Base-by-base conservation (phyloP, 2,888 invertebrate species). In the Athalia circularis region DNA sequence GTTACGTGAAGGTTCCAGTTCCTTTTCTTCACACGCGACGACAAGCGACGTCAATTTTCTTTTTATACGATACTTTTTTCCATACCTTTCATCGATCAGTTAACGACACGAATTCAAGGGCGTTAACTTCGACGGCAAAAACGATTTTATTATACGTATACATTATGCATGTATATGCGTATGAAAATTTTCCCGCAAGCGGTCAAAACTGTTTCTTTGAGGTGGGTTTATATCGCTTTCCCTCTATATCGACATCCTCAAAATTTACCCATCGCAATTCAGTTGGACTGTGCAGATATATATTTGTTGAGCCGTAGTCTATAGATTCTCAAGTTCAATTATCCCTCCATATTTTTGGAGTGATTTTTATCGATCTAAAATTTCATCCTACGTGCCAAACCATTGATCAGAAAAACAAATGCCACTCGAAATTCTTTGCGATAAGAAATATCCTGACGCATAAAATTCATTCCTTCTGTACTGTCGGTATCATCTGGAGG, bases 201-300 rank as follows among this genome's bases (percentile, higher is more conserved):
- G 47, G 48, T 11, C 13, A 65, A 65, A 48, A 13, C 65, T 65
- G 65, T 65, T 65, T 65, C 47, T 48, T 65, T 48, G 13, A 48
- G 65, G 65, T 65, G n/a, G 65, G 47, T 65, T 65, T 48, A 65
- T 65, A 65, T 65, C 7, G 48, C 65, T 65, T 65, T 48, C 48
- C 11, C 47, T 65, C 29, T 29, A 48, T 65, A 65, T 65, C 48
- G 47, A n/a, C 65, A 48, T 65, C 13, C 48, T 48, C 13, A 48
- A 65, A 47, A 65, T 65, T 65, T 65, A 65, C 47, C 65, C 48
- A 29, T 65, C 65, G 29, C n/a, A 65, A 65, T 48, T 48, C 48
- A 65, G 2, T 47, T 11, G 48, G 48, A n/a, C 15, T 47, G 48
- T 48, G 6, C 48, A 65, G 47, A 65, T 48, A 29, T 48, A 29